Conservation (phyloP, 2,888 invertebrate genomes). For the Archips xylosteana region DNA sequence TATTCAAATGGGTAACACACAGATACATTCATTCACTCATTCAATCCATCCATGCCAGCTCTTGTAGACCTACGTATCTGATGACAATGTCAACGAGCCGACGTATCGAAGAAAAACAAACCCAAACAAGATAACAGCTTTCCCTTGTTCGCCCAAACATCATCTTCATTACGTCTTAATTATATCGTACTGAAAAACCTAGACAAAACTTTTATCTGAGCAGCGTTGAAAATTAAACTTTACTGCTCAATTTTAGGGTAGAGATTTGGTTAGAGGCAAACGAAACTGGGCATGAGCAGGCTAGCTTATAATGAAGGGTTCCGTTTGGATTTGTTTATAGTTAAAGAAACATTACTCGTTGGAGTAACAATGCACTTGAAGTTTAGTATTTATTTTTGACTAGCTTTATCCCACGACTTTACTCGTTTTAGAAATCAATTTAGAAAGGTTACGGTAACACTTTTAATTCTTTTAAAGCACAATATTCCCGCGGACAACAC, state of each 20-base stretch:
- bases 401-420: too few species aligned
- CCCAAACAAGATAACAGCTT: conserved; percentile 9
- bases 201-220: not conserved
- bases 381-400: too few species aligned
- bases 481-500: too few species aligned
- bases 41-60: too few species aligned
- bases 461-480: too few species aligned
- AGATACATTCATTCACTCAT: too few species aligned
- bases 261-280: not conserved
- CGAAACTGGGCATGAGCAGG: not conserved
- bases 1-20: too few species aligned
- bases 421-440: too few species aligned
- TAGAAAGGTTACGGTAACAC: too few species aligned
- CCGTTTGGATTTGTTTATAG: not conserved
- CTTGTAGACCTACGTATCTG: too few species aligned
- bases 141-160: conserved; percentile 13
- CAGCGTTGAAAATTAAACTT: not conserved
- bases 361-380: too few species aligned
- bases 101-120: not conserved
- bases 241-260: not conserved
- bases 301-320: not conserved
- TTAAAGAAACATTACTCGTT: too few species aligned
- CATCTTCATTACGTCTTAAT: conserved; percentile 11
- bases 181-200: conserved; percentile 15
- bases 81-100: not conserved